A percentile compares a stretch with the other conserved stretches of the same genome.
Evolutionary conservation across 2,113 vertebrate species (phyloP).

Genomic region (Girardinichthys multiradiatus): DNA sequence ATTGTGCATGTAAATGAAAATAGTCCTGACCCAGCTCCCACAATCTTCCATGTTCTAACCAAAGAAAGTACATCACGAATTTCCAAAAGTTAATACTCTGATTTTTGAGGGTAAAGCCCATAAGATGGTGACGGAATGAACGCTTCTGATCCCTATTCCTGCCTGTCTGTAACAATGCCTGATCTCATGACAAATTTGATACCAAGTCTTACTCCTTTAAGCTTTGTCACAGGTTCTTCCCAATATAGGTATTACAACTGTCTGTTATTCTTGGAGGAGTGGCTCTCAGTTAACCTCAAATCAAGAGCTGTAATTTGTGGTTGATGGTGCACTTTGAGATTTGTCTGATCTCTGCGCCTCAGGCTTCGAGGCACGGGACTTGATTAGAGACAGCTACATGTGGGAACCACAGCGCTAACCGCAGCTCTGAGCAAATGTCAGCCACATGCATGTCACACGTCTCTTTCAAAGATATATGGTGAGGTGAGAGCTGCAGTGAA

Average conservation of each 20-base stretch:
- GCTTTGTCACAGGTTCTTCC: slow-evolving; percentile 73
- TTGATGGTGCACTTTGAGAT: slow-evolving; percentile 85
- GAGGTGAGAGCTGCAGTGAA: slow-evolving; percentile 30
- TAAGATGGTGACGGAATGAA: slow-evolving; percentile 20
- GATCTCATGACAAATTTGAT: slow-evolving; percentile 58
- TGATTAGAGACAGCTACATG: slow-evolving; percentile 88
- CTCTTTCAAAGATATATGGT: slow-evolving; percentile 61
- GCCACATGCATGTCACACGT: slow-evolving; percentile 75
- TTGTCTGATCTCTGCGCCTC: slow-evolving; percentile 83
- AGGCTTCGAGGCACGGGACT: slow-evolving; percentile 80
- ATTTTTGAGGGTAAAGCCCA: slow-evolving; percentile 5
- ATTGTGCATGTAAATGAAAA: slow-evolving; percentile 25
- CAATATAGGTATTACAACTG: slow-evolving; percentile 77
- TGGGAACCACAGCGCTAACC: slow-evolving; percentile 86
- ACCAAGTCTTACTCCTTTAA: slow-evolving; percentile 58
- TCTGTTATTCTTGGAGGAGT: slow-evolving; percentile 83
- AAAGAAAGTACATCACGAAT: neutral
- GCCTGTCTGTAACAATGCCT: slow-evolving; percentile 40
- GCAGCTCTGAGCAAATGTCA: slow-evolving; percentile 80
- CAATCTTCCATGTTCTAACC: neutral
- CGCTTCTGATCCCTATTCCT: slow-evolving; percentile 14
- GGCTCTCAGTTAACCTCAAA: slow-evolving; percentile 85
- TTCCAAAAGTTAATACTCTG: neutral
- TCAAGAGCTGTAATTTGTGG: slow-evolving; percentile 88
- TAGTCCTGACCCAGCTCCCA: slow-evolving; percentile 28